These are phyloP conservation scores for Macrobrachium nipponense DNA, from an alignment of 1,140 invertebrate genomes.

Conservation along the genomic window DNA sequence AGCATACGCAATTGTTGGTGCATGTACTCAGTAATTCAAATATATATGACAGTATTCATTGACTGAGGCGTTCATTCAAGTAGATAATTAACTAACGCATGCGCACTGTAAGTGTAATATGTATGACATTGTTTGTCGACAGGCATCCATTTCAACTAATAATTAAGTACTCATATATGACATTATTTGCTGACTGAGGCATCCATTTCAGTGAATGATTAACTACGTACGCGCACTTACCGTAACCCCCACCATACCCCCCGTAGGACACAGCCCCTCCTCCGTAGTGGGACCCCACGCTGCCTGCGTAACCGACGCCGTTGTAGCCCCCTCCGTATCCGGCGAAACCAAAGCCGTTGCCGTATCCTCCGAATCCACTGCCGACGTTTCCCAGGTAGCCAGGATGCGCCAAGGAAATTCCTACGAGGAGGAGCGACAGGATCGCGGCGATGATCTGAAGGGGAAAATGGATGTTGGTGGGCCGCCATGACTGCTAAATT, in stretches of 20 bases:
- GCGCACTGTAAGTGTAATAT: too few species aligned
- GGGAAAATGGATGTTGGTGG: not conserved
- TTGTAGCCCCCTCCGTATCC: constrained; percentile 28
- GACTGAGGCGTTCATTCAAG: too few species aligned
- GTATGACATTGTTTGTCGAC: too few species aligned
- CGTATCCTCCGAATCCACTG: constrained; percentile 24
- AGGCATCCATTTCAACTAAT: too few species aligned
- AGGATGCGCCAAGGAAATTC: not conserved
- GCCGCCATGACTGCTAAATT: not conserved
- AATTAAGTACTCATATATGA: too few species aligned
- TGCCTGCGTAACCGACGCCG: constrained; percentile 25
- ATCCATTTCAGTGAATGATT: too few species aligned
- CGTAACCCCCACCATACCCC: not conserved
- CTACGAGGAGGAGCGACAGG: not conserved
- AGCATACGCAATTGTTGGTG: too few species aligned
- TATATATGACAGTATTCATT: too few species aligned
- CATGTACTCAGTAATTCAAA: too few species aligned
- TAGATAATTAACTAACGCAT: too few species aligned
- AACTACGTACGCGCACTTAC: too few species aligned
- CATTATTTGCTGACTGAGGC: too few species aligned
- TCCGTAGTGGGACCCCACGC: constrained; percentile 9
- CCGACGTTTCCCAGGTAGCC: constrained; percentile 18
- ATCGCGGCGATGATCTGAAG: not conserved
- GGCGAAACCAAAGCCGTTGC: constrained; percentile 15
- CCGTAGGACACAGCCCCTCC: not conserved